Conservation (phyloP, 2,888 invertebrate species). For the Endotricha flammealis region DNA sequence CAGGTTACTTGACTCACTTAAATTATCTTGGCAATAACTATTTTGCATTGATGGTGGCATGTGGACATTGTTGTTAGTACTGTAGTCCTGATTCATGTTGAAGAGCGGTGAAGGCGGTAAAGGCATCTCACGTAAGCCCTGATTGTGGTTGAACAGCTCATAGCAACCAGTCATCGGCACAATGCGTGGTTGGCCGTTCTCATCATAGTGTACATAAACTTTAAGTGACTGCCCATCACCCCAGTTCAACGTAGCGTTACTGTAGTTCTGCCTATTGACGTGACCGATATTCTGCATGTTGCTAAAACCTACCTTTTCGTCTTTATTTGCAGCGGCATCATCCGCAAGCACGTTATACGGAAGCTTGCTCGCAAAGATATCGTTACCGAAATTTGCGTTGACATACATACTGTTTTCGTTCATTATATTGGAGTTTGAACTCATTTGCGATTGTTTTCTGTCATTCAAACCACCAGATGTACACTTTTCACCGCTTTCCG, state of each 20-base stretch:
- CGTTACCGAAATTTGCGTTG: conserved; percentile 49
- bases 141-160: conserved; percentile 64
- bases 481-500: conserved; percentile 58
- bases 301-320: conserved; percentile 52
- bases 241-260: conserved; percentile 65
- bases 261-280: conserved; percentile 53
- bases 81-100: conserved; percentile 61
- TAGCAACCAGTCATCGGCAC: conserved; percentile 69
- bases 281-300: conserved; percentile 44
- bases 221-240: conserved; percentile 67
- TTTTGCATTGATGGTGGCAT: conserved; percentile 35
- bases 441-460: conserved; percentile 45
- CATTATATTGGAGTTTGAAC: conserved; percentile 41
- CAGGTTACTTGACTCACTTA: conserved; percentile 38
- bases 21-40: conserved; percentile 42
- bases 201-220: conserved; percentile 54
- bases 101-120: conserved; percentile 52
- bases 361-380: conserved; percentile 63
- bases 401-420: conserved; percentile 58
- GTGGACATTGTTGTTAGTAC: conserved; percentile 48
- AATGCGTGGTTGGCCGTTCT: conserved; percentile 67
- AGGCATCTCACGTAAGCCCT: conserved; percentile 53
- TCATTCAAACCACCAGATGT: conserved; percentile 54
- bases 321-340: conserved; percentile 46
- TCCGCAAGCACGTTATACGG: conserved; percentile 49